Percentiles rank a stretch among this genome's conserved stretches.
Evolutionary conservation across 1,140 invertebrate genomes (phyloP).

Genomic region (Telenomus remus): DNA sequence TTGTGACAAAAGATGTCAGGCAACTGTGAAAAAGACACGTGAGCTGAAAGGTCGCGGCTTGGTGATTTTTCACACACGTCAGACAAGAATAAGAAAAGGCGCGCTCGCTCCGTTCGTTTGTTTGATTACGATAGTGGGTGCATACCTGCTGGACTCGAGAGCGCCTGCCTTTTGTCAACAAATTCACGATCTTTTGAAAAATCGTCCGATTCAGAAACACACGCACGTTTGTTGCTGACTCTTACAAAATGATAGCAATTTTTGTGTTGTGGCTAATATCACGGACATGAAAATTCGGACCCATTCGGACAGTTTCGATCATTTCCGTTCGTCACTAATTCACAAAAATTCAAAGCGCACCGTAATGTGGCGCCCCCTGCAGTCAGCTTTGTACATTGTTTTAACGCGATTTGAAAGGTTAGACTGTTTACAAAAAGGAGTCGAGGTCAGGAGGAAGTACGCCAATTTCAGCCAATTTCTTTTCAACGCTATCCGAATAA

Average conservation of each 20-base stretch:
- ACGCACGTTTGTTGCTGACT: constrained; percentile 54
- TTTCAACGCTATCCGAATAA: too few relatives aligned
- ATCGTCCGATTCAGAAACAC: constrained; percentile 6
- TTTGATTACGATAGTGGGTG: background rate
- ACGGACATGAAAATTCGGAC: constrained; percentile 63
- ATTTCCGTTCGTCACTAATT: constrained; percentile 24
- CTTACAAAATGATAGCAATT: constrained; percentile 65
- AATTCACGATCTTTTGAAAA: background rate
- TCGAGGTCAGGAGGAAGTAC: too few relatives aligned
- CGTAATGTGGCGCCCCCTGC: too few relatives aligned
- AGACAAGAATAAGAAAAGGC: background rate
- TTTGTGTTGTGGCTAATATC: constrained; percentile 71
- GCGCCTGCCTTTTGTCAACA: constrained; percentile 3
- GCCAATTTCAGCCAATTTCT: too few relatives aligned
- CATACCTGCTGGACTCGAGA: constrained; percentile 23
- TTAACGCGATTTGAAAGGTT: too few relatives aligned
- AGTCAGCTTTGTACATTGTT: too few relatives aligned
- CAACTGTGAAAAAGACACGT: background rate
- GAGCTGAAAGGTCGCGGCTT: background rate
- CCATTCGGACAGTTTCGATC: constrained; percentile 46
- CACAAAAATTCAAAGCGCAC: too few relatives aligned
- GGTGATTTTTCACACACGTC: background rate
- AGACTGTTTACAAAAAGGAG: too few relatives aligned
- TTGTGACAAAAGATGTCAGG: background rate
- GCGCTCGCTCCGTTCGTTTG: constrained; percentile 4